A percentile compares a stretch with the other conserved stretches of the same genome.
phyloP scores from a whole-genome alignment of 2,797 vertebrate genomes.

The Saxicola maurus region DNA sequence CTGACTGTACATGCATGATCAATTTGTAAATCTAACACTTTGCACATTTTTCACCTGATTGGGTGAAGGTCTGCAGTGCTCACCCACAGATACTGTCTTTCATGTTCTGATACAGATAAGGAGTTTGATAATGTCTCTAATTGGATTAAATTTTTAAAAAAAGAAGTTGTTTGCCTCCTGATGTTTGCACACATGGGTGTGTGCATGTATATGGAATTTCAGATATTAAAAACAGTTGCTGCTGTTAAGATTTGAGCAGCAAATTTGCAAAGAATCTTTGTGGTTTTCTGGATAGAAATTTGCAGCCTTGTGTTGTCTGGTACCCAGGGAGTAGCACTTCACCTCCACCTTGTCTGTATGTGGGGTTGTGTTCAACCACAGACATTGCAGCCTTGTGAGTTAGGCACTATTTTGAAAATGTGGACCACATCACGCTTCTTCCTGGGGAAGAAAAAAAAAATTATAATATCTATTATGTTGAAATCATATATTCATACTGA shows the following conservation, averaged over 20 bases:
- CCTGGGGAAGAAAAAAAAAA: not conserved
- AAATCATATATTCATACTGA: not conserved
- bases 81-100: not conserved
- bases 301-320: not conserved
- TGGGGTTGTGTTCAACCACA: not conserved
- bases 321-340: not conserved
- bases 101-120: not conserved
- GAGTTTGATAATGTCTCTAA: not conserved
- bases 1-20: not conserved
- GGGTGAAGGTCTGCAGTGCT: not conserved
- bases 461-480: not conserved
- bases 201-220: not conserved
- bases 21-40: not conserved
- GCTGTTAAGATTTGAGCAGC: not conserved
- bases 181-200: not conserved
- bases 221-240: not conserved
- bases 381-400: not conserved
- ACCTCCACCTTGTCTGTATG: fast-evolving
- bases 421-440: not conserved
- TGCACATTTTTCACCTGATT: not conserved
- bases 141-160: not conserved
- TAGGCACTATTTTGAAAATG: not conserved
- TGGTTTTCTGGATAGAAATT: not conserved
- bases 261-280: not conserved
- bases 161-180: not conserved